Conservation (phyloP, 2,797 vertebrate species). For the Tiaroga cobitis region DNA sequence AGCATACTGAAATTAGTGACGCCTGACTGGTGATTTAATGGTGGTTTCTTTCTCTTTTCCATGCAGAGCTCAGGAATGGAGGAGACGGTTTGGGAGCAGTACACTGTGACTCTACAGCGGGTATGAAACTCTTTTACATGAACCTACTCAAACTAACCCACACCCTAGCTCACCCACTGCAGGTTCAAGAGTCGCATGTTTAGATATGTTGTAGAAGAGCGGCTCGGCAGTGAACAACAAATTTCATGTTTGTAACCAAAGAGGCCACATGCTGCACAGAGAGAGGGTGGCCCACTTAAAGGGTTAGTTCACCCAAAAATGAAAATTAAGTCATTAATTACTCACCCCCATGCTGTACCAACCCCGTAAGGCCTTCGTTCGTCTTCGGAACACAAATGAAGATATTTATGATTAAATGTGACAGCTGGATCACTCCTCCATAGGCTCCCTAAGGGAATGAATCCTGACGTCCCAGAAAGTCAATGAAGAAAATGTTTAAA, state of each 20-base stretch:
- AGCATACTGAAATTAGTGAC: conserved; percentile 16
- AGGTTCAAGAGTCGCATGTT: not conserved
- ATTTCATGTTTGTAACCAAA: not conserved
- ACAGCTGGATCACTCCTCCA: too few relatives aligned
- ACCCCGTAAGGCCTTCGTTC: too few relatives aligned
- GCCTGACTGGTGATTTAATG: conserved; percentile 34
- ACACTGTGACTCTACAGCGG: conserved; percentile 92
- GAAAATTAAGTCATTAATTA: too few relatives aligned
- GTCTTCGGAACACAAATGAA: too few relatives aligned
- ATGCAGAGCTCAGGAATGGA: conserved; percentile 89
- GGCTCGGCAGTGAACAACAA: not conserved
- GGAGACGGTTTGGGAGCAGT: conserved; percentile 94
- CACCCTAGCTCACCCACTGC: not conserved
- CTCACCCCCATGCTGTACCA: too few relatives aligned
- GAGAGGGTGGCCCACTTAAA: not conserved
- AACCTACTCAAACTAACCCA: not conserved
- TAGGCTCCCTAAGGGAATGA: too few relatives aligned
- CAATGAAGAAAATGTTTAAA: too few relatives aligned
- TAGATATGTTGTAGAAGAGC: not conserved
- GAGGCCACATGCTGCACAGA: not conserved
- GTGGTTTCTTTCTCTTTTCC: conserved; percentile 57
- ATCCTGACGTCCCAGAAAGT: too few relatives aligned
- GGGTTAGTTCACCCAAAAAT: too few relatives aligned
- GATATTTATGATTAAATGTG: too few relatives aligned
- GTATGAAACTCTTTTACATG: conserved; percentile 70